Evolutionary conservation across 2,113 vertebrate species (phyloP).

Genomic region (Junco hyemalis): DNA sequence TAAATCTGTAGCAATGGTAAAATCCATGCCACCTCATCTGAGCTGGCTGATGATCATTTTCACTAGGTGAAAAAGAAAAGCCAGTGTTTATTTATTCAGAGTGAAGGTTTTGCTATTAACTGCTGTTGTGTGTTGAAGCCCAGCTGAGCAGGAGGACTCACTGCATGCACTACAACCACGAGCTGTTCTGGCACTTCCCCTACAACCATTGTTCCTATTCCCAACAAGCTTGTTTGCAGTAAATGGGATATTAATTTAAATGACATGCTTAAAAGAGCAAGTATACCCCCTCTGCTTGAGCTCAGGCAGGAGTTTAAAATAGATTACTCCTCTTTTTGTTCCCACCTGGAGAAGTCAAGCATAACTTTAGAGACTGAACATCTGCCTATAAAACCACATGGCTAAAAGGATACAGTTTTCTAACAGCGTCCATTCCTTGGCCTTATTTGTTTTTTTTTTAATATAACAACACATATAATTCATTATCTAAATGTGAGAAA

Average conservation of each 20-base stretch:
- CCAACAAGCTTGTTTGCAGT: neutral
- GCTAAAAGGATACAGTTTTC: neutral
- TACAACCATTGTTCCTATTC: neutral
- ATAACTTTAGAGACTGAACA: neutral
- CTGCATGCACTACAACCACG: neutral
- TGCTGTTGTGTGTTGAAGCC: neutral
- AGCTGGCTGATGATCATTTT: neutral
- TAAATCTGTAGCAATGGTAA: neutral
- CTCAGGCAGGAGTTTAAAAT: neutral
- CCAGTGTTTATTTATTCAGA: neutral
- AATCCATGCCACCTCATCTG: neutral
- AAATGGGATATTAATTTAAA: neutral
- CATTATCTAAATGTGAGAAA: neutral
- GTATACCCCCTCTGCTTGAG: neutral
- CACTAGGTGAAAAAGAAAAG: neutral
- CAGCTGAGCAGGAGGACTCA: neutral
- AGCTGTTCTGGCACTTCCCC: neutral
- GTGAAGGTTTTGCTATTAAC: neutral
- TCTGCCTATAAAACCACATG: neutral
- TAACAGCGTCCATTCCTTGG: neutral
- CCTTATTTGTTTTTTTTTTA: neutral
- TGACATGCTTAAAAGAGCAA: neutral
- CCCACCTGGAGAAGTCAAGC: neutral
- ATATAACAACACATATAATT: rapidly evolving
- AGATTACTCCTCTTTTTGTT: neutral